These are phyloP conservation scores for Casuarius casuarius DNA, from an alignment of 2,113 vertebrate species.

Conservation along the genomic window DNA sequence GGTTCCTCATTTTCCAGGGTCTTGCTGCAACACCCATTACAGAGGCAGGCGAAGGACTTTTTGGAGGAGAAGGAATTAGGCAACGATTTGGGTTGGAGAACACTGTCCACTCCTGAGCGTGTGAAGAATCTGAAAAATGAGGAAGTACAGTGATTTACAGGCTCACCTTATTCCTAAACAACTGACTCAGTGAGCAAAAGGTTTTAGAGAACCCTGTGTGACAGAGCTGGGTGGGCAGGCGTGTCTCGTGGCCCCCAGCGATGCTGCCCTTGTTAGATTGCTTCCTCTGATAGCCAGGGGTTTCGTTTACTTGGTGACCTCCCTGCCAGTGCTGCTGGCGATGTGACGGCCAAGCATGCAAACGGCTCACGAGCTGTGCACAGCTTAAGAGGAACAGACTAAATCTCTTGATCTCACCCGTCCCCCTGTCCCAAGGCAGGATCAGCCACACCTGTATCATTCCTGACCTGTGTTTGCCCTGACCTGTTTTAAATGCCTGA, in stretches of 20 bases:
- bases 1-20: constrained; percentile 14
- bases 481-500: not conserved
- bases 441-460: not conserved
- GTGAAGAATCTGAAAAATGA: constrained; percentile 42
- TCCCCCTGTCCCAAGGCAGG: not conserved
- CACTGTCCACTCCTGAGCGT: not conserved
- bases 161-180: not conserved
- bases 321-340: not conserved
- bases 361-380: not conserved
- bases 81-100: not conserved
- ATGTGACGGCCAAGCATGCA: not conserved
- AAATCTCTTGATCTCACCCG: not conserved
- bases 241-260: accelerated
- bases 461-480: not conserved
- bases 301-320: not conserved
- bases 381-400: not conserved
- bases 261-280: not conserved
- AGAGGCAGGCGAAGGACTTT: constrained; percentile 74
- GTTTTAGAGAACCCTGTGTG: not conserved
- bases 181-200: not conserved
- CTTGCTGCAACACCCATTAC: not conserved
- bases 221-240: not conserved
- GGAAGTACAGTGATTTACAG: not conserved
- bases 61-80: constrained; percentile 66
- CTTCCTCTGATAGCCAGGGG: accelerated